phyloP scores from a whole-genome alignment of 2,797 vertebrate species.

The Macrochelys suwanniensis region DNA sequence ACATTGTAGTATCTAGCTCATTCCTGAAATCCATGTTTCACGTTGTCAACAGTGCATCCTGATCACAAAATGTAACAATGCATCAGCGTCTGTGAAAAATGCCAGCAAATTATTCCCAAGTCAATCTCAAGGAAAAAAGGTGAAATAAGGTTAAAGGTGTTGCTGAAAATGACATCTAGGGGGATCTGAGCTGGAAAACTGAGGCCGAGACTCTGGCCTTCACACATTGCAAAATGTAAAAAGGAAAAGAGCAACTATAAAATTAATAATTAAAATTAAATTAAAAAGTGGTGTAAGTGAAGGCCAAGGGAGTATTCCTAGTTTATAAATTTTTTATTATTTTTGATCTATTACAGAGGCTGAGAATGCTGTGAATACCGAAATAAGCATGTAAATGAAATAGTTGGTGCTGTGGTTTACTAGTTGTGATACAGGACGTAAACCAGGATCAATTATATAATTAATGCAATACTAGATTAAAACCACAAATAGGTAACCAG shows the following conservation, averaged over 20 bases:
- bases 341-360: conserved; percentile 66
- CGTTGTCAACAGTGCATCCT: conserved; percentile 21
- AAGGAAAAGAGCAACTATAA: conserved; percentile 44
- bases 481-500: conserved; percentile 32
- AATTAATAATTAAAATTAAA: conserved; percentile 79
- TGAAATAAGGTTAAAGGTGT: conserved; percentile 22
- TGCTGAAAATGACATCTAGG: conserved; percentile 24
- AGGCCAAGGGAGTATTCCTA: conserved; percentile 67
- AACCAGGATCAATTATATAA: conserved; percentile 40
- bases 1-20: neutral
- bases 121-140: neutral
- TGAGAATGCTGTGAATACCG: conserved; percentile 50
- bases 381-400: conserved; percentile 64
- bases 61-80: conserved; percentile 34
- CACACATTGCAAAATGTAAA: conserved; percentile 36
- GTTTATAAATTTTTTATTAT: conserved; percentile 70
- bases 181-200: neutral
- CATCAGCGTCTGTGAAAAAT: conserved; percentile 28
- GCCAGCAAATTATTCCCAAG: conserved; percentile 6
- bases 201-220: neutral
- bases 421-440: conserved; percentile 9
- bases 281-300: conserved; percentile 68
- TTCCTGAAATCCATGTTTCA: conserved; percentile 32
- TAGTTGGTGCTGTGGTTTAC: neutral
- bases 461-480: conserved; percentile 63